phyloP scores from a whole-genome alignment of 2,113 vertebrate genomes.

The Thomomys bottae region DNA sequence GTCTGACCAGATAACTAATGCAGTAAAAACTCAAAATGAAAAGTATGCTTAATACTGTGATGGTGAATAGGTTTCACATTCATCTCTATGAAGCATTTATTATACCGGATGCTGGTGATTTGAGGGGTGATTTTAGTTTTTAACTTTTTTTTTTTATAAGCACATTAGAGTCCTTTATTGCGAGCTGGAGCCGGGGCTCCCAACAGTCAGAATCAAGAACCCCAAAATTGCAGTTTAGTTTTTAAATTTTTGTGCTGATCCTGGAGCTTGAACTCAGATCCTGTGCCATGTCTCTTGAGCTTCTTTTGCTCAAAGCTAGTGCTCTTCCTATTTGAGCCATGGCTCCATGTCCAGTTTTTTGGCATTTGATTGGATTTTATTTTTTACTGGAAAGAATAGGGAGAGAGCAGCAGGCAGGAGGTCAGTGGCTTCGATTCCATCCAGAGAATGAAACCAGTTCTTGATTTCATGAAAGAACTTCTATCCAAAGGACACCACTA shows the following conservation, averaged over 20 bases:
- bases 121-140: neutral
- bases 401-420: neutral
- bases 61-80: neutral
- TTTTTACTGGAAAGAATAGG: neutral
- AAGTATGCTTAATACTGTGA: neutral
- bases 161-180: too few species aligned
- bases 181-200: too few species aligned
- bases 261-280: too few species aligned
- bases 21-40: neutral
- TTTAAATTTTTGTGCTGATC: too few species aligned
- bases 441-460: neutral
- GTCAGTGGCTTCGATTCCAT: neutral
- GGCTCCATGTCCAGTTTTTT: too few species aligned
- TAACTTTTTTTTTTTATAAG: too few species aligned
- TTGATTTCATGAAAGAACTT: neutral
- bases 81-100: neutral
- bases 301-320: too few species aligned
- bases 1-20: neutral
- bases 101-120: neutral
- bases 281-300: too few species aligned
- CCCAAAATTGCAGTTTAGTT: too few species aligned
- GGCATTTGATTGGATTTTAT: too few species aligned
- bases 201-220: too few species aligned
- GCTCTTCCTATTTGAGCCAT: too few species aligned
- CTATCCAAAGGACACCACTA: neutral